Percentiles rank a stretch among this genome's conserved stretches.
Conservation (phyloP, 2,888 invertebrate genomes). For the Elaeidobius kamerunicus region DNA sequence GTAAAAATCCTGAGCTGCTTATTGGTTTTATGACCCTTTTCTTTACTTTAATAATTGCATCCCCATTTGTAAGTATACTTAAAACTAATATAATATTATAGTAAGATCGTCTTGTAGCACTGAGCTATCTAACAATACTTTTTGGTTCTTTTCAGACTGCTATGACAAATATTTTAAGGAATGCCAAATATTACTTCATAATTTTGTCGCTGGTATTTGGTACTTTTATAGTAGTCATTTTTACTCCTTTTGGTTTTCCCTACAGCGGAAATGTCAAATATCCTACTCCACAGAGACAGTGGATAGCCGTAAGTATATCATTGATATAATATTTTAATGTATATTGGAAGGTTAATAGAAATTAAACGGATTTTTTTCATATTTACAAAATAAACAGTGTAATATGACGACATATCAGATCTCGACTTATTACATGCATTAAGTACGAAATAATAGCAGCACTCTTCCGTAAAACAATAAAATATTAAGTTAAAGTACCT, state of each 20-base stretch:
- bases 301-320: slow-evolving; percentile 44
- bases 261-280: slow-evolving; percentile 59
- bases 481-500: too few relatives aligned
- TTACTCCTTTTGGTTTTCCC: slow-evolving; percentile 67
- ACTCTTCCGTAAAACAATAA: too few relatives aligned
- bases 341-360: too few relatives aligned
- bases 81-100: too few relatives aligned
- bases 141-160: slow-evolving; percentile 36
- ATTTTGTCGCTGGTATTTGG: slow-evolving; percentile 38
- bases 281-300: slow-evolving; percentile 66
- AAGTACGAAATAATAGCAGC: too few relatives aligned
- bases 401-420: too few relatives aligned
- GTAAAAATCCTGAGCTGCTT: slow-evolving; percentile 51
- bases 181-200: slow-evolving; percentile 36
- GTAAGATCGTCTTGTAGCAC: not conserved
- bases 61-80: slow-evolving; percentile 43
- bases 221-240: slow-evolving; percentile 50
- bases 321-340: too few relatives aligned
- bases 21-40: slow-evolving; percentile 47
- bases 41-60: slow-evolving; percentile 47
- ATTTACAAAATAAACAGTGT: too few relatives aligned
- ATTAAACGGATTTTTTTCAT: too few relatives aligned
- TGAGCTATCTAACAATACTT: slow-evolving; percentile 10
- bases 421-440: too few relatives aligned
- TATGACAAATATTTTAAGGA: slow-evolving; percentile 38